Conservation (phyloP, 1,140 invertebrate genomes). For the Drosophila triauraria region DNA sequence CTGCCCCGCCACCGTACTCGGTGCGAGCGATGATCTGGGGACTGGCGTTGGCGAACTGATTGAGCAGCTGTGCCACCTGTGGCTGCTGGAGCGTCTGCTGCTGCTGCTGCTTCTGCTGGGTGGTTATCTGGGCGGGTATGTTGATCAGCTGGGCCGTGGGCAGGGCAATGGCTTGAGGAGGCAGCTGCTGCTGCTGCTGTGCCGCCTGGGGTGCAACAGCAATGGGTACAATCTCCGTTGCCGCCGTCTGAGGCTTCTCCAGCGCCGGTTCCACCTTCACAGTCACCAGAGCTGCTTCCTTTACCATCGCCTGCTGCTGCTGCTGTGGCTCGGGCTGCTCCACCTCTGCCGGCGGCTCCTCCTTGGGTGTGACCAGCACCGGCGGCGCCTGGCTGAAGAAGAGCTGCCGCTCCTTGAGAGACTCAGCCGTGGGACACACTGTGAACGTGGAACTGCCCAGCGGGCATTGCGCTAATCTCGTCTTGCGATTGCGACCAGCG, state of each 20-base stretch:
- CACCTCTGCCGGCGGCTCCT: slow-evolving; percentile 15
- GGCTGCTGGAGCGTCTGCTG: slow-evolving; percentile 26
- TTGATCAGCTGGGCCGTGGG: slow-evolving; percentile 58
- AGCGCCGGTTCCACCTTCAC: slow-evolving; percentile 45
- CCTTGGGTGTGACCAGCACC: slow-evolving; percentile 42
- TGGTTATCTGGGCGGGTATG: slow-evolving; percentile 70
- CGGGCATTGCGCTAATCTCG: slow-evolving; percentile 29
- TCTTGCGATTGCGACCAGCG: slow-evolving; percentile 52
- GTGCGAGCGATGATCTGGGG: slow-evolving; percentile 65
- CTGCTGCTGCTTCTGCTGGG: slow-evolving; percentile 52
- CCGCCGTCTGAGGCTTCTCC: slow-evolving; percentile 25
- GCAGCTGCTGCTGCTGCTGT: slow-evolving; percentile 5
- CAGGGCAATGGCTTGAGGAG: slow-evolving; percentile 29
- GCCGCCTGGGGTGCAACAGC: slow-evolving; percentile 2
- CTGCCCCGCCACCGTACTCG: slow-evolving; percentile 62
- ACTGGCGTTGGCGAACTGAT: slow-evolving; percentile 59
- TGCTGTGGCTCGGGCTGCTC: slow-evolving; percentile 5
- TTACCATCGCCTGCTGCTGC: slow-evolving; percentile 3
- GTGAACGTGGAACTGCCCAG: slow-evolving; percentile 64
- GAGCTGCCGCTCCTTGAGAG: slow-evolving; percentile 32
- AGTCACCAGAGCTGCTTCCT: slow-evolving; percentile 3
- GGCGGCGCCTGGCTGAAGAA: slow-evolving; percentile 69
- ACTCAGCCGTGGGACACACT: slow-evolving; percentile 29
- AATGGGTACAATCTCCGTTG: slow-evolving; percentile 21
- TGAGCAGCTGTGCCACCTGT: slow-evolving; percentile 64